Conservation (phyloP, 2,797 vertebrate species). For the Xiphorhynchus erythropygius region DNA sequence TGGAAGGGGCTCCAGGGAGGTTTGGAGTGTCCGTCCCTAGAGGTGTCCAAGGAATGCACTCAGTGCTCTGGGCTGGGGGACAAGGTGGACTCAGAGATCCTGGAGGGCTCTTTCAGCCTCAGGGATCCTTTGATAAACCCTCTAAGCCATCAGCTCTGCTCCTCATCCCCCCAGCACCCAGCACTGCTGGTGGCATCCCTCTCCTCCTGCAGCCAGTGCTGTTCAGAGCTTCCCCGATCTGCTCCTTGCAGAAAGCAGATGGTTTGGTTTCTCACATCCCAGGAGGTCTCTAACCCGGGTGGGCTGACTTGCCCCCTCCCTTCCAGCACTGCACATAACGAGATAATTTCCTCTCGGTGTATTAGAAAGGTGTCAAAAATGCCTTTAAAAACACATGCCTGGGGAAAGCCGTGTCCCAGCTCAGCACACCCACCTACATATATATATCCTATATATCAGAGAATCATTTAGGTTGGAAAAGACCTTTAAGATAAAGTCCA, state of each 20-base stretch:
- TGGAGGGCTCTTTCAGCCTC: neutral
- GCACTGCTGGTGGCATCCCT: neutral
- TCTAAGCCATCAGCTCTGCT: neutral
- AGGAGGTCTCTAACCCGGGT: neutral
- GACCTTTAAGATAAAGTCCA: neutral
- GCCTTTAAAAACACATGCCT: neutral
- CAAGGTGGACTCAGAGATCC: neutral
- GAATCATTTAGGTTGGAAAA: neutral
- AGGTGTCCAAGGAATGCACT: neutral
- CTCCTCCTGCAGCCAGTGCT: neutral
- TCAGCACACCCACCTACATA: neutral
- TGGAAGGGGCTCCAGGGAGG: neutral
- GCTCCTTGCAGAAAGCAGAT: neutral
- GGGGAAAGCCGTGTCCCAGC: neutral
- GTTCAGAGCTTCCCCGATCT: neutral
- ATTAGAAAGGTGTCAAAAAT: neutral
- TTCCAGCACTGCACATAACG: neutral
- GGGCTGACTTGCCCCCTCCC: neutral
- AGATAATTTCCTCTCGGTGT: neutral
- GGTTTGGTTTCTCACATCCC: neutral
- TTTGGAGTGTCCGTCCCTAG: neutral
- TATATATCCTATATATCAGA: neutral
- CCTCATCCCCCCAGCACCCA: neutral
- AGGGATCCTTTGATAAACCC: neutral
- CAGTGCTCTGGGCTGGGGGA: neutral